A percentile compares a stretch with the other conserved stretches of the same genome.
phyloP scores from a whole-genome alignment of 2,113 vertebrate species.

The Camelus bactrianus region DNA sequence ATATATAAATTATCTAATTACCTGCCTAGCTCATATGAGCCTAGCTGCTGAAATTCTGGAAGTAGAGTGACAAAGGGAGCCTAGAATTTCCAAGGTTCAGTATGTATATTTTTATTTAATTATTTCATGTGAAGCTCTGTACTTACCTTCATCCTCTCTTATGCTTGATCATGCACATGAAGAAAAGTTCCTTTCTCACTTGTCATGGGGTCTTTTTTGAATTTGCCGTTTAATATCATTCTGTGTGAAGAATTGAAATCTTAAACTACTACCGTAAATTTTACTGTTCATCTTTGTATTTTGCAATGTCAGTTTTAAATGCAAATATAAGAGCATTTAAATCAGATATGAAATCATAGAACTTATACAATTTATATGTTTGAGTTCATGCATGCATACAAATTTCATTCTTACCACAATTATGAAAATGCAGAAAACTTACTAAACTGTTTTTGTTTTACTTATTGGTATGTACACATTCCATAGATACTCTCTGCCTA shows the following conservation, averaged over 20 bases:
- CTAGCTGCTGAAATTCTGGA: background rate
- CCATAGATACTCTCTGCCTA: background rate
- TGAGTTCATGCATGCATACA: background rate
- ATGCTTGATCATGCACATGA: background rate
- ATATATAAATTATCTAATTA: constrained; percentile 14
- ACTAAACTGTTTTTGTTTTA: constrained; percentile 13
- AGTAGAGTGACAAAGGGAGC: background rate
- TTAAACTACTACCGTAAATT: background rate
- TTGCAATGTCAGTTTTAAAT: background rate
- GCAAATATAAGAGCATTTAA: background rate
- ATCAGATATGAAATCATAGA: background rate
- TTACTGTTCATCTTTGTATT: background rate
- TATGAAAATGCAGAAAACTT: background rate
- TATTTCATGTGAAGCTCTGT: background rate
- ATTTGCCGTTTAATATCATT: background rate
- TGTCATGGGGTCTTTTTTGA: background rate
- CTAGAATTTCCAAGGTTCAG: background rate
- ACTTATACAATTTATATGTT: background rate
- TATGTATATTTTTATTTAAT: background rate
- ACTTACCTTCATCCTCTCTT: background rate
- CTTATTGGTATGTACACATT: background rate
- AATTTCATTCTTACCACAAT: background rate
- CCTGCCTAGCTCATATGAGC: background rate
- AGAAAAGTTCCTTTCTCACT: background rate
- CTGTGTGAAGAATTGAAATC: background rate